Percentiles rank a stretch among this genome's conserved stretches.
phyloP scores from a whole-genome alignment of 2,888 invertebrate species.

The Pyrrhia umbra region DNA sequence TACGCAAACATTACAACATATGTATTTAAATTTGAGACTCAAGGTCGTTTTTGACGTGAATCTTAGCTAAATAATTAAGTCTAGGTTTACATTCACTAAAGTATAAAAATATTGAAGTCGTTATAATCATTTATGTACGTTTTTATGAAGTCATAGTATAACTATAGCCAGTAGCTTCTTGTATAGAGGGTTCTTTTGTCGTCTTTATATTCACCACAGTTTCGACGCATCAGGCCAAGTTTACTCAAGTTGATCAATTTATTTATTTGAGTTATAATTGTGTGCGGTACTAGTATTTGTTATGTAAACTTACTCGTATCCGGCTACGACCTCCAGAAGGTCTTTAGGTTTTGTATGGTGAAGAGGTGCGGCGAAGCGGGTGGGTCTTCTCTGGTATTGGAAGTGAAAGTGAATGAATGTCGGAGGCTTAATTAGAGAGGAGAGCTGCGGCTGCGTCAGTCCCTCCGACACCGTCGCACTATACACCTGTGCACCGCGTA shows the following conservation, averaged over 20 bases:
- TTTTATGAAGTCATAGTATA: background rate
- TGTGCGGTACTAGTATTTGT: conserved; percentile 64
- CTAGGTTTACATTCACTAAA: conserved; percentile 47
- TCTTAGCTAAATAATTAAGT: conserved; percentile 34
- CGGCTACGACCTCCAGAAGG: conserved; percentile 89
- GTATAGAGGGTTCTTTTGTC: conserved; percentile 30
- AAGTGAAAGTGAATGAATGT: conserved; percentile 90
- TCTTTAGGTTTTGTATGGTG: conserved; percentile 78
- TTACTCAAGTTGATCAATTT: conserved; percentile 44
- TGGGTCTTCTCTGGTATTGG: conserved; percentile 86
- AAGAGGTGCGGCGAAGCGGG: conserved; percentile 80
- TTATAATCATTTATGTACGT: conserved; percentile 25
- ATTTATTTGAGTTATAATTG: conserved; percentile 57
- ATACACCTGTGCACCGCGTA: conserved; percentile 77
- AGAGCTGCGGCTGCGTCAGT: conserved; percentile 86
- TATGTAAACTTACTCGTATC: conserved; percentile 79
- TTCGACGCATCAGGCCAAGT: conserved; percentile 43
- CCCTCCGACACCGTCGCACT: conserved; percentile 84
- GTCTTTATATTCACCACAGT: conserved; percentile 16
- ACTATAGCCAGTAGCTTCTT: conserved; percentile 2
- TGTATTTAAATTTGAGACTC: conserved; percentile 39
- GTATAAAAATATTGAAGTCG: conserved; percentile 23
- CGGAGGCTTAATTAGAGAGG: conserved; percentile 90
- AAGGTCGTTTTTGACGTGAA: conserved; percentile 43
- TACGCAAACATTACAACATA: conserved; percentile 37